Percentiles rank a stretch among this genome's conserved stretches.
Evolutionary conservation across 2,888 invertebrate genomes (phyloP).

Genomic region (Agonopterix heracliana): DNA sequence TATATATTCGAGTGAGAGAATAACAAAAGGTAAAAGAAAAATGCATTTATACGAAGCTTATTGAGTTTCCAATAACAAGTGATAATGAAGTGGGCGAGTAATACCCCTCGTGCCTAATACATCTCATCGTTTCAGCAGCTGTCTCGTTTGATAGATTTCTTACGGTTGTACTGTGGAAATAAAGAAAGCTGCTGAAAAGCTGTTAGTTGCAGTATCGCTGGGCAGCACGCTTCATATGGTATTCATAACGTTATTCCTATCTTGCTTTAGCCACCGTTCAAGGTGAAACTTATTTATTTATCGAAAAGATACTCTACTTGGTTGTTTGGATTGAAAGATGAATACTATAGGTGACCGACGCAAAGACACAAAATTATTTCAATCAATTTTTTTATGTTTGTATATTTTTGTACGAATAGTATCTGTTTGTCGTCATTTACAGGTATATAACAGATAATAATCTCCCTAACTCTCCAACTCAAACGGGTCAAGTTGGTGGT

Average conservation of each 20-base stretch:
- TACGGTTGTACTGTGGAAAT: not conserved
- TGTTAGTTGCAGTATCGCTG: constrained; percentile 18
- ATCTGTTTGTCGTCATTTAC: no score
- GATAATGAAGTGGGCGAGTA: constrained; percentile 48
- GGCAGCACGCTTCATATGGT: constrained; percentile 39
- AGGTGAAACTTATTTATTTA: constrained; percentile 26
- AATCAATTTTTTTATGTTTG: no score
- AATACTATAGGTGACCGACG: not conserved
- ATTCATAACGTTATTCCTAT: constrained; percentile 54
- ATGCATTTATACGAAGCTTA: constrained; percentile 40
- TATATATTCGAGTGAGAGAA: constrained; percentile 23
- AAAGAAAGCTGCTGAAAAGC: not conserved
- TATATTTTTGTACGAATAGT: no score
- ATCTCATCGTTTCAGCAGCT: not conserved
- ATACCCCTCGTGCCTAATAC: constrained; percentile 16
- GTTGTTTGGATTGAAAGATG: constrained; percentile 1
- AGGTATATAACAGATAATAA: no score
- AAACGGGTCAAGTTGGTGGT: no score
- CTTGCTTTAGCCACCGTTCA: constrained; percentile 24
- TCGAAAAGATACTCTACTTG: constrained; percentile 18
- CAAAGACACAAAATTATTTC: no score
- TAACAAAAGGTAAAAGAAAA: constrained; percentile 31
- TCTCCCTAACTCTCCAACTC: no score
- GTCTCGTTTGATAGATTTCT: not conserved
- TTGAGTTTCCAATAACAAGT: constrained; percentile 54